Conservation (phyloP, 2,113 vertebrate genomes). For the Alligator sinensis region DNA sequence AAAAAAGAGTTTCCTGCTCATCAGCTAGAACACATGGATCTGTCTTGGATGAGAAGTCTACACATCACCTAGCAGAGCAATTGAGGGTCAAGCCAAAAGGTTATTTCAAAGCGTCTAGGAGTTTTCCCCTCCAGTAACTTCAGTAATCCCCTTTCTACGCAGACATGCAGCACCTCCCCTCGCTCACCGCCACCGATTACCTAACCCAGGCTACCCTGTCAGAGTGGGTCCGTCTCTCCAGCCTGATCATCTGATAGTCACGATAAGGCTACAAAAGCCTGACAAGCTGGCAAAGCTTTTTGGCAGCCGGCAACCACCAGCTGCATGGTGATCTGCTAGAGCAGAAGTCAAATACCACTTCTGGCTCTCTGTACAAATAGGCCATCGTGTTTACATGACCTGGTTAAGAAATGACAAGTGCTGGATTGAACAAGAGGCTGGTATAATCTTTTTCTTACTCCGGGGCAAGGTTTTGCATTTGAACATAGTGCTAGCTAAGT, state of each 20-base stretch:
- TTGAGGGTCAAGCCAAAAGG: not conserved
- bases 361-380: not conserved
- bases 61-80: not conserved
- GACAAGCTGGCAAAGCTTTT: not conserved
- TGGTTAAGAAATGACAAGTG: not conserved
- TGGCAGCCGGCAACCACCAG: not conserved
- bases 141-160: not conserved
- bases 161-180: slow-evolving; percentile 31
- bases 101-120: slow-evolving; percentile 20
- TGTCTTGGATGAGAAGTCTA: not conserved
- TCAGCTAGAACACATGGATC: not conserved
- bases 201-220: slow-evolving; percentile 28
- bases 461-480: not conserved
- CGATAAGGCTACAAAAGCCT: not conserved
- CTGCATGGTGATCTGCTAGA: not conserved
- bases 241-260: not conserved
- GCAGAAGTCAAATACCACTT: fast-evolving
- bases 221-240: not conserved
- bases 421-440: not conserved
- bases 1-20: not conserved
- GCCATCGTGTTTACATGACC: not conserved
- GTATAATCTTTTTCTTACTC: not conserved
- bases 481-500: fast-evolving
- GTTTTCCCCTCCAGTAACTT: not conserved
- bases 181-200: slow-evolving; percentile 29